Percentiles rank a stretch among this genome's conserved stretches.
These are phyloP conservation scores for Formicarius rufipectus DNA, from an alignment of 2,113 vertebrate genomes.

Conservation along the genomic window DNA sequence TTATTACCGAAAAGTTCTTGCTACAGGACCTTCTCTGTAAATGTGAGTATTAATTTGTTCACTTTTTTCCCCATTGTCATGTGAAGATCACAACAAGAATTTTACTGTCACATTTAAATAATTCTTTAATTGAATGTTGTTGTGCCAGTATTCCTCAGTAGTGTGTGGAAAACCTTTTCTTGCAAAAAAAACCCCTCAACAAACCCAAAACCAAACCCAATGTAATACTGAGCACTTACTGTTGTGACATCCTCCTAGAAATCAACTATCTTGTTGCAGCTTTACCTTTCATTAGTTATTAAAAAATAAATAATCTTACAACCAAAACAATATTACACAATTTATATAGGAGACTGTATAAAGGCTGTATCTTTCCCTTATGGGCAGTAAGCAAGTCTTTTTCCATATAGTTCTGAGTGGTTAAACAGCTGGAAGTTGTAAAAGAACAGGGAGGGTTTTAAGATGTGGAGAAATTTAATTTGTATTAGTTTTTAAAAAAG, in stretches of 20 bases:
- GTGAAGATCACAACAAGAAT: neutral
- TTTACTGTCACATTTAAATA: neutral
- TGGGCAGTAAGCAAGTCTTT: neutral
- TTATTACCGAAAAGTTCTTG: neutral
- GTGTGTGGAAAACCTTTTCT: neutral
- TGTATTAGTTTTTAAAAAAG: neutral
- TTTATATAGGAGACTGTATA: neutral
- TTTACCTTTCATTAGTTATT: neutral
- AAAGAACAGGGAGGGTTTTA: neutral
- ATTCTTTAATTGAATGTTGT: no score
- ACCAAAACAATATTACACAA: neutral
- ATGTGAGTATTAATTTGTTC: neutral
- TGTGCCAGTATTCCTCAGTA: neutral
- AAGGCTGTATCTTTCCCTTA: neutral
- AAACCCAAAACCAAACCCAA: accelerated
- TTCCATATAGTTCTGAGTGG: neutral
- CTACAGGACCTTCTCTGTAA: neutral
- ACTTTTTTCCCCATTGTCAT: neutral
- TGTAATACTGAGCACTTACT: neutral
- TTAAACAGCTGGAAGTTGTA: neutral
- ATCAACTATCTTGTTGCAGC: neutral
- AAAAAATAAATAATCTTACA: neutral
- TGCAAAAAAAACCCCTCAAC: neutral
- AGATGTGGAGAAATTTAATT: neutral
- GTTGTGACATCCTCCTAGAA: neutral